Evolutionary conservation across 2,888 invertebrate genomes (phyloP), one percentile per base, ranked within the genome.

Genomic region (Plagodis pulveraria): DNA sequence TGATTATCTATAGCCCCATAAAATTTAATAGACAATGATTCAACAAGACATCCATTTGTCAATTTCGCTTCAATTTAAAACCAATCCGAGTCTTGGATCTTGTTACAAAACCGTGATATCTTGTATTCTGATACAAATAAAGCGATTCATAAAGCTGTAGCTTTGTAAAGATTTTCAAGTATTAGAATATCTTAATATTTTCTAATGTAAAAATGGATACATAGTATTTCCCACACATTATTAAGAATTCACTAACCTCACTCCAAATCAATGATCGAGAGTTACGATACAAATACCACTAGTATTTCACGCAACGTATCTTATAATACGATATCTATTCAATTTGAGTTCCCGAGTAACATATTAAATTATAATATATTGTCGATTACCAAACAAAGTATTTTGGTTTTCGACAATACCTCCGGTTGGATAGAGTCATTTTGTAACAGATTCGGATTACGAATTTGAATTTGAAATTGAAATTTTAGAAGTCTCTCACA

Each of bases 351-450:
- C 55, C 64, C 70, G 63, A 67, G 67, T 72, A 68, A 73, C 73
- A 70, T 73, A 78, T 83, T 83, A 81, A 77, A 69, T 65, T 65
- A 50, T 81, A 72, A 87, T 73, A 81, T 86, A 86, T 76, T 63
- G 67, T 49, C 68, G 65, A 68, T 77, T 75, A 68, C 73, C 66
- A 72, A 72, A 71, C 65, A 66, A 65, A 45, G 63, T 73, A 73
- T 72, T n/a, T n/a, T 69, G 73, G 60, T 74, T 79, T 78, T 79
- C 73, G 75, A 84, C 83, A 83, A 84, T 78, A 22, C 58, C 64
- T 65, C 59, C 54, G 34, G 35, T 33, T 49, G 66, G 75, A 88
- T 88, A 81, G 76, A 88, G 89, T 70, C 84, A 82, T 89, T 80
- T 80, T 67, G 73, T 74, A 67, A 74, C 71, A 71, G 71, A 72